Base-by-base conservation (phyloP, 1,140 invertebrate species). In the Zaprionus camerounensis region DNA sequence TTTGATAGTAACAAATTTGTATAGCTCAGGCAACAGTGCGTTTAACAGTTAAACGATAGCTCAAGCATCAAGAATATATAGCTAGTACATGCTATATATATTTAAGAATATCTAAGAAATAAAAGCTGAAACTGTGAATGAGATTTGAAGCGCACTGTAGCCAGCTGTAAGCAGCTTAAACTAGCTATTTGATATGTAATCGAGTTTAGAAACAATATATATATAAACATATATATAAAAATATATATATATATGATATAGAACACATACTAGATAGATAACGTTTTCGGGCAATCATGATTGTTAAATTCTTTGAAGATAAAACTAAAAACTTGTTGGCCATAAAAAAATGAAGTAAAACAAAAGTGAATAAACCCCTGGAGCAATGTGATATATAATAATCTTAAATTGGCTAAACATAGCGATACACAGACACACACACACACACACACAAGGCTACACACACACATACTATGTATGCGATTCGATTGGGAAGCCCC, bases 301-400 rank as follows among this genome's bases (percentile, higher is more conserved):
- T 80, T 51, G 78, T 85, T 78, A 71, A 71, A 71, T 5, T 71
- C 71, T 59, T 80, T 65, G 65, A 69, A 76, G 55, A 76, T 69
- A 17, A 56, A 41, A 34, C 22, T 36, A 46, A 41, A 31, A 64
- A 44, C 34, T 59, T 64, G 56, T 66, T 71, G 36, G 46, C 49
- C 31, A 44, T 44, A 31, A 61, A 75, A 66, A 66, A 49, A 41
- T 17, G 9, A 3, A 34, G 7, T 15, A 66, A 24, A n/a, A 26
- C 13, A 51, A 57, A 17, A 66, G 7, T 15, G 44, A 51, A 26
- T 17, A 51, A 36, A 51, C 67, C 67, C 68, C 57, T 82, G 58
- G 76, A 82, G 72, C 77, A 80, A 74, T 88, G 83, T 86, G 83
- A 86, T 86, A 86, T 74, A 69, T 55, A 70, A 57, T 70, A 74